Evolutionary conservation across 2,113 vertebrate species (phyloP), one percentile per base, ranked within the genome.

Genomic region (Terrapene triunguis): DNA sequence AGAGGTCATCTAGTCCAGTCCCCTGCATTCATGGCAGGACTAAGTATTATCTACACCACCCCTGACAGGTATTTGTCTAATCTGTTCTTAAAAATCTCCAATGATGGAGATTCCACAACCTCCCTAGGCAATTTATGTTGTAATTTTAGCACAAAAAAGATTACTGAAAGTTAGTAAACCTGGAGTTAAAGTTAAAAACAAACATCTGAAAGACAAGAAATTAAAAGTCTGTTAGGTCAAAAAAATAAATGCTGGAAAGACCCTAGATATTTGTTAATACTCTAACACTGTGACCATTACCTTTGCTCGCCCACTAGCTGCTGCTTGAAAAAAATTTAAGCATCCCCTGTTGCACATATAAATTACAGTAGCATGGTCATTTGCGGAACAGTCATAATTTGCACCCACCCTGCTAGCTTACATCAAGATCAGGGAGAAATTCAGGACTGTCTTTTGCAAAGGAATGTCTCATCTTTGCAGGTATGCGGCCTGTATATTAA

Each of bases 381-480:
- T 90, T 13, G 72, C 10, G 2, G 57, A 72, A 76, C 3, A 59
- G 72, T 14, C 16, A 74, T n/a, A 59, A 54, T 2, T n/a, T 3
- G 16, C 51, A 35, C 32, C 89, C 9, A 35, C 42, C 65, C 19
- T 80, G 44, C 17, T 35, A 82, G 0, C 84, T 10, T 89, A 42
- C 57, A 81, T 7, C 42, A 44, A 16, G 12, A 25, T 12, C 53
- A 54, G 32, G 32, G 69, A 89, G 48, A n/a, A 92, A 79, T 19
- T 87, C 48, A 1, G 4, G 89, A 85, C 55, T 94, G 69, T 55
- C 16, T 44, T 93, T 90, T 83, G 42, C 42, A 72, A 92, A 93
- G 48, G 17, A 0, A 0, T 11, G 53, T 9, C 24, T 57, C 57
- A 38, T 4, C 9, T 32, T 79, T 95, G 27, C 27, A 87, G 22